These are phyloP conservation scores for Hybos culiciformis DNA, from an alignment of 2,888 invertebrate genomes.

Conservation along the genomic window DNA sequence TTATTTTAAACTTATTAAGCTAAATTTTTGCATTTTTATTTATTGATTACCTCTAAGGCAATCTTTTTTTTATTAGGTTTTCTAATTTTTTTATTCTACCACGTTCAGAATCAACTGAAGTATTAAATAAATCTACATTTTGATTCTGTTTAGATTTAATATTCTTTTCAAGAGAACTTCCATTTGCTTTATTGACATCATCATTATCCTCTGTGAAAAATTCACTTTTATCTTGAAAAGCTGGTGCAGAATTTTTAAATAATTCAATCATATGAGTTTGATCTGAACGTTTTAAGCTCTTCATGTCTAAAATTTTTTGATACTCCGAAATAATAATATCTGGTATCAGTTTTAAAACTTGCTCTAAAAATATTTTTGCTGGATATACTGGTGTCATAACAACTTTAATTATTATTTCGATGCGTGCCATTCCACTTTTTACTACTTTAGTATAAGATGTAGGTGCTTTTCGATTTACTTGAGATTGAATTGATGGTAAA, in stretches of 20 bases:
- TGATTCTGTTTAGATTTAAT: not conserved
- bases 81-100: constrained; percentile 43
- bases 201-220: not conserved
- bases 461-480: constrained; percentile 77
- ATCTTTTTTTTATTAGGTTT: constrained; percentile 41
- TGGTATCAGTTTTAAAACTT: constrained; percentile 78
- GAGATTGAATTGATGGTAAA: constrained; percentile 83
- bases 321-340: constrained; percentile 83
- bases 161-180: not conserved
- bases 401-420: constrained; percentile 97
- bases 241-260: constrained; percentile 37
- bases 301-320: constrained; percentile 91
- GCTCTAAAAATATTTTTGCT: constrained; percentile 68
- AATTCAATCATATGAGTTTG: constrained; percentile 44
- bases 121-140: not conserved
- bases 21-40: too few relatives aligned
- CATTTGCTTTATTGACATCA: not conserved
- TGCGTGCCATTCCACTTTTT: constrained; percentile 80
- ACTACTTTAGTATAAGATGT: constrained; percentile 69
- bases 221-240: constrained; percentile 20
- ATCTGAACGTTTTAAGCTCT: constrained; percentile 52
- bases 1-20: too few relatives aligned
- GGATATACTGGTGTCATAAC: constrained; percentile 86
- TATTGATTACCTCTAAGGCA: too few relatives aligned
- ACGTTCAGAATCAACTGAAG: constrained; percentile 21